These are phyloP conservation scores for Trichonephila clavipes DNA, from an alignment of 1,140 invertebrate species.

Conservation along the genomic window DNA sequence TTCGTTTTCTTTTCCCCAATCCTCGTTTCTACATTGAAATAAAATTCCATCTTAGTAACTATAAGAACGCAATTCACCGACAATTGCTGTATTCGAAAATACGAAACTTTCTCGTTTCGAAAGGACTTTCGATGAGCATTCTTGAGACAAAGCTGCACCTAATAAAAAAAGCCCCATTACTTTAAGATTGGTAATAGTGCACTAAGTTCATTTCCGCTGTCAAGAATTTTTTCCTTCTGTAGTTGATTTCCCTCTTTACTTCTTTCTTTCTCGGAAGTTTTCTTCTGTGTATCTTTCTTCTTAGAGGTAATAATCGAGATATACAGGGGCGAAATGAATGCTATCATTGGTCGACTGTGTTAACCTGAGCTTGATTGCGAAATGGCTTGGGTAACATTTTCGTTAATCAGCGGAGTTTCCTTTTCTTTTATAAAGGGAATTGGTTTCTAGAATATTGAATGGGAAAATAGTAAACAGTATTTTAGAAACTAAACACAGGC, in stretches of 20 bases:
- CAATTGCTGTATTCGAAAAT: conserved; percentile 1
- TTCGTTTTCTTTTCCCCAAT: neutral
- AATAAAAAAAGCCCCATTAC: neutral
- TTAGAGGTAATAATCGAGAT: neutral
- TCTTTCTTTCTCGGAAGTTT: neutral
- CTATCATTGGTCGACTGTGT: neutral
- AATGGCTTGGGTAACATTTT: neutral
- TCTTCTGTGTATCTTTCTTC: conserved; percentile 12
- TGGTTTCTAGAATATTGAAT: too few species aligned
- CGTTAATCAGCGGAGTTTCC: neutral
- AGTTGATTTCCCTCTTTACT: neutral
- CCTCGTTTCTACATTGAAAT: neutral
- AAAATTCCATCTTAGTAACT: neutral
- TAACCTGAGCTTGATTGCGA: neutral
- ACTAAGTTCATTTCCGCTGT: neutral
- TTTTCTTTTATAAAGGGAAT: too few species aligned
- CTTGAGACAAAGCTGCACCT: neutral
- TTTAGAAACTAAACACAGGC: too few species aligned
- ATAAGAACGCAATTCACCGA: neutral
- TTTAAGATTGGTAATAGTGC: neutral
- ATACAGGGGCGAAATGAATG: neutral
- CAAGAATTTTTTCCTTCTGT: neutral
- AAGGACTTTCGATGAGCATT: neutral
- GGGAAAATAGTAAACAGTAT: too few species aligned
- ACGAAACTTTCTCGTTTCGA: neutral